phyloP scores from a whole-genome alignment of 2,113 vertebrate genomes.

The Corythoichthys haematopterus region DNA sequence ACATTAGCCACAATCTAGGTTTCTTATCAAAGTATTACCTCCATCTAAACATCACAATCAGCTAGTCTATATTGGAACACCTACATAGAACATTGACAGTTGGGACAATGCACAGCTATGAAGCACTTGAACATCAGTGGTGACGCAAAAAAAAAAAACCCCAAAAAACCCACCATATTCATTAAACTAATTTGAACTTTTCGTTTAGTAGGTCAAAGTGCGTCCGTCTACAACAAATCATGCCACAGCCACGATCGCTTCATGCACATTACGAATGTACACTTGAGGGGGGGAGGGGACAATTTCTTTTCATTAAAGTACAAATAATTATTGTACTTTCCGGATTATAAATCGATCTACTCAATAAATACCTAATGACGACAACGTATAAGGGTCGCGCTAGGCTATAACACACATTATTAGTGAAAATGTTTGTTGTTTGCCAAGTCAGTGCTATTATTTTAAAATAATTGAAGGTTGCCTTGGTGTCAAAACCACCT shows the following conservation, averaged over 20 bases:
- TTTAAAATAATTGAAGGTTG: too few relatives aligned
- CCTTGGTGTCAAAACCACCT: too few relatives aligned
- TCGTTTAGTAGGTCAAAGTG: slow-evolving; percentile 28
- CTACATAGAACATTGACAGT: slow-evolving; percentile 55
- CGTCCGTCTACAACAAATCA: slow-evolving; percentile 39
- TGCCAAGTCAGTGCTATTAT: too few relatives aligned
- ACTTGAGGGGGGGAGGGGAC: slow-evolving; percentile 14
- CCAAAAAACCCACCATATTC: neutral
- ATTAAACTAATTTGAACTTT: neutral
- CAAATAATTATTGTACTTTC: slow-evolving; percentile 14
- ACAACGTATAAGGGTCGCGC: too few relatives aligned
- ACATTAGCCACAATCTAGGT: slow-evolving; percentile 81
- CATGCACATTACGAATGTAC: slow-evolving; percentile 60
- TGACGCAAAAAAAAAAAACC: neutral
- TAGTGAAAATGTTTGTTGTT: too few relatives aligned
- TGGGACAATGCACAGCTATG: slow-evolving; percentile 54
- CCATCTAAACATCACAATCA: slow-evolving; percentile 86
- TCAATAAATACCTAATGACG: too few relatives aligned
- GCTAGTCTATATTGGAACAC: slow-evolving; percentile 73
- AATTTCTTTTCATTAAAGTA: slow-evolving; percentile 50
- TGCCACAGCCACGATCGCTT: slow-evolving; percentile 36
- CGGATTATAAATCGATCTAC: too few relatives aligned
- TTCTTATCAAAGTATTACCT: slow-evolving; percentile 80
- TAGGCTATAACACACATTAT: too few relatives aligned
- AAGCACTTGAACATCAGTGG: slow-evolving; percentile 59